Base-by-base conservation (phyloP, 2,888 invertebrate species). In the Dynastes tityus region DNA sequence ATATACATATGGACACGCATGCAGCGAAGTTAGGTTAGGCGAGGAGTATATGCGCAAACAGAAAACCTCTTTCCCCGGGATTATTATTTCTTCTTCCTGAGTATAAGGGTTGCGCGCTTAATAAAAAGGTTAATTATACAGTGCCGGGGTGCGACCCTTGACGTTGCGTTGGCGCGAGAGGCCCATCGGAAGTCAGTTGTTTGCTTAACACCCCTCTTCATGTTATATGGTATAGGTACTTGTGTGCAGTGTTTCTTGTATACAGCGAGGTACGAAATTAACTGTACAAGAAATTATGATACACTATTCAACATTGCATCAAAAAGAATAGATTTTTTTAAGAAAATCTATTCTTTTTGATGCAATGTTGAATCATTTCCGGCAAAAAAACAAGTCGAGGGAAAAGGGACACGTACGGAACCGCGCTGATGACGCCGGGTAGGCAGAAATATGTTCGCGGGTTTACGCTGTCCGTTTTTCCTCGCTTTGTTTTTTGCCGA, bases 101-200 rank as follows among this genome's bases (percentile, higher is more conserved):
- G 37, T 58, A 22, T 58, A 86, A 86, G 86, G 86, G 86, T 86
- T 85, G 85, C 80, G 83, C 61, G 58, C 73, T 58, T 85, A 85
- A 86, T 86, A 86, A 86, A 86, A 86, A 86, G 86, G 86, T 86
- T 86, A 86, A 86, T 86, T 86, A 85, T 86, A 86, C 83, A 84
- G 84, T 83, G 82, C 29, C 81, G 80, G 84, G 84, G 85, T 83
- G 84, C 84, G 83, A 84, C 84, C 85, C 85, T 83, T 81, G 81
- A 82, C 80, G 82, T 78, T 76, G 79, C 55, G 53, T 58, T 58
- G 55, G 55, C 55, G 80, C 80, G 81, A 80, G 80, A 80, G 79
- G 79, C 79, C 82, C 82, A 81, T 81, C 82, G 82, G 82, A 83
- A 82, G 81, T 81, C 81, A 79, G 81, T 80, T 83, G 82, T 84